Evolutionary conservation across 2,888 invertebrate species (phyloP), one percentile per base, ranked within the genome.

Genomic region (Nomada ruficornis): DNA sequence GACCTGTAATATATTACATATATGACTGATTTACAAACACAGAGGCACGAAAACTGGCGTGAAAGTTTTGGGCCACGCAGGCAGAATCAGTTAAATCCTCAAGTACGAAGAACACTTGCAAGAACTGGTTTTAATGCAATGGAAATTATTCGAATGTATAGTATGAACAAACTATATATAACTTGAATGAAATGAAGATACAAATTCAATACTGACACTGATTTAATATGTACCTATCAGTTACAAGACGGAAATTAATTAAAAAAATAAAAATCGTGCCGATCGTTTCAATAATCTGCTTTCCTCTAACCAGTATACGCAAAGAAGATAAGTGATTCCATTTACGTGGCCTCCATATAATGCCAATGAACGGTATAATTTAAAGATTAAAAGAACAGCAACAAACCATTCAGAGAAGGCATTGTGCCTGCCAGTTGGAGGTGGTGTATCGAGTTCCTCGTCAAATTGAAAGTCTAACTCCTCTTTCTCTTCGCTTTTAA

Each of bases 391-490:
- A 69, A 9, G 18, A 68, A 23, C 4, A 52, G 10, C 18, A 63
- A 77, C 84, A 44, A 20, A 84, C 97, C 96, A 96, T 92, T 96
- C 96, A 85, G 97, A 96, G 94, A 98, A 97, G 85, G 96, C 97
- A 94, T 98, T 98, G 68, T 96, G 96, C 81, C 98, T 95, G 23
- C 97, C 98, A 77, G 96, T 96, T 2, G 97, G 97, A 86, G 97
- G 94, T 20, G 94, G 95, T 85, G 94, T 94, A 79, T 98, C 98
- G 84, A 99, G 94, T 94, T 99, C 99, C 94, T 99, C 99, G 93
- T 99, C 99, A 93, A 99, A 98, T 94, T 98, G 98, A 94, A 99
- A 99, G 94, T 98, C 98, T 86, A 99, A 94, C 93, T 98, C 98
- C 94, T 98, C 98, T 85, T 96, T 95, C 85, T 94, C 94, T 77